phyloP scores from a whole-genome alignment of 2,113 vertebrate species.

The Pollimyrus isidori region DNA sequence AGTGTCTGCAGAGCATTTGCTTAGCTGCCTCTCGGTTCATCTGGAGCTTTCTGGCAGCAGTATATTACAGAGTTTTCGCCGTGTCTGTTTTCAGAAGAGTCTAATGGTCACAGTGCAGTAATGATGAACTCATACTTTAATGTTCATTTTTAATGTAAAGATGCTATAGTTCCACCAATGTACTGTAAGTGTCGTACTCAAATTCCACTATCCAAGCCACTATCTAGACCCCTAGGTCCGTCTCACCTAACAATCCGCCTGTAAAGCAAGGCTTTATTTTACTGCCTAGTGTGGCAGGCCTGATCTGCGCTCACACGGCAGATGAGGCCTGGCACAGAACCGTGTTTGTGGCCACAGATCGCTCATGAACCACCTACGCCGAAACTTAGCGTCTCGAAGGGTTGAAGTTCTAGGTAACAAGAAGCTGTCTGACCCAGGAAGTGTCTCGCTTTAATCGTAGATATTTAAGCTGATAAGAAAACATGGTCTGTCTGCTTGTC shows the following conservation, averaged over 20 bases:
- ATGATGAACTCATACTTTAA: background rate
- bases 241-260: background rate
- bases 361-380: constrained; percentile 62
- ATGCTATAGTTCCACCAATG: background rate
- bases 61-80: background rate
- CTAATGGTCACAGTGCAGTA: background rate
- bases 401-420: constrained; percentile 68
- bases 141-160: background rate
- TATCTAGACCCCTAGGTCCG: background rate
- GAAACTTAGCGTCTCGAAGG: constrained; percentile 54
- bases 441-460: constrained; percentile 58
- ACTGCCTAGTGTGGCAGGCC: background rate
- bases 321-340: background rate
- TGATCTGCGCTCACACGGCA: background rate
- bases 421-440: constrained; percentile 65
- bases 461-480: background rate
- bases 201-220: background rate
- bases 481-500: background rate
- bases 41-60: background rate
- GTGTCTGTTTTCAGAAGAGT: background rate
- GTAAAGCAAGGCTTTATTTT: background rate
- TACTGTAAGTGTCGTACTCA: background rate
- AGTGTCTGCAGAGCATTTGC: background rate
- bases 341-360: constrained; percentile 59
- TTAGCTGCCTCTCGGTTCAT: background rate